These are phyloP conservation scores for Erythrolamprus reginae DNA, from an alignment of 2,113 vertebrate genomes.

Conservation along the genomic window DNA sequence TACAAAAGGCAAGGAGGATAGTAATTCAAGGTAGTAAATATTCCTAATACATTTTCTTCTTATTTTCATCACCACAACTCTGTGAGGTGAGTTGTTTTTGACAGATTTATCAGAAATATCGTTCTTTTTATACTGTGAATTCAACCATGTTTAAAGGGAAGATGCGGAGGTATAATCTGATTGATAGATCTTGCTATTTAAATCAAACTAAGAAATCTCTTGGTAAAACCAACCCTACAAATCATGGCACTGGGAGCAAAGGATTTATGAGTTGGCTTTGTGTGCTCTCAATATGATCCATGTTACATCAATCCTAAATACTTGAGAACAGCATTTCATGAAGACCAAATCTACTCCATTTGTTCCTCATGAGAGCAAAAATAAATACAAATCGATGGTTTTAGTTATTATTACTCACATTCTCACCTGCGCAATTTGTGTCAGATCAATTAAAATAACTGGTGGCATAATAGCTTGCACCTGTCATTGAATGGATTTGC, in stretches of 20 bases:
- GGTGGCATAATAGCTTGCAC: constrained; percentile 22
- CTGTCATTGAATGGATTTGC: constrained; percentile 12
- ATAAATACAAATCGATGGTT: constrained; percentile 14
- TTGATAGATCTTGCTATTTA: constrained; percentile 43
- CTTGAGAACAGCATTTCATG: neutral
- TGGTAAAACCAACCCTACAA: constrained; percentile 36
- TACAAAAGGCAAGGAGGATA: too few species aligned
- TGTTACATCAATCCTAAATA: neutral
- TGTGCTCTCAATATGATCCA: neutral
- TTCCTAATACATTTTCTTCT: neutral
- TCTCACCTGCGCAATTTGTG: constrained; percentile 7
- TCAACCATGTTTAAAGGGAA: constrained; percentile 42
- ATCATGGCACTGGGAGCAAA: constrained; percentile 22
- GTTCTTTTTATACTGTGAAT: neutral
- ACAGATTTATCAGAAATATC: neutral
- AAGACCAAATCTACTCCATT: neutral
- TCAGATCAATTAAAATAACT: constrained; percentile 19
- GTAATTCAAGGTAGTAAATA: neutral
- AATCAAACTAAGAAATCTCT: constrained; percentile 49
- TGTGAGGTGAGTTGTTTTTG: neutral
- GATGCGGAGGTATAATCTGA: constrained; percentile 35
- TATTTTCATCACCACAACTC: neutral
- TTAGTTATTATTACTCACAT: neutral
- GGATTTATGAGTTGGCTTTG: constrained; percentile 41
- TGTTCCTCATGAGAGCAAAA: neutral